These are phyloP conservation scores for Oreochromis mossambicus DNA, from an alignment of 2,797 vertebrate genomes.

Conservation along the genomic window DNA sequence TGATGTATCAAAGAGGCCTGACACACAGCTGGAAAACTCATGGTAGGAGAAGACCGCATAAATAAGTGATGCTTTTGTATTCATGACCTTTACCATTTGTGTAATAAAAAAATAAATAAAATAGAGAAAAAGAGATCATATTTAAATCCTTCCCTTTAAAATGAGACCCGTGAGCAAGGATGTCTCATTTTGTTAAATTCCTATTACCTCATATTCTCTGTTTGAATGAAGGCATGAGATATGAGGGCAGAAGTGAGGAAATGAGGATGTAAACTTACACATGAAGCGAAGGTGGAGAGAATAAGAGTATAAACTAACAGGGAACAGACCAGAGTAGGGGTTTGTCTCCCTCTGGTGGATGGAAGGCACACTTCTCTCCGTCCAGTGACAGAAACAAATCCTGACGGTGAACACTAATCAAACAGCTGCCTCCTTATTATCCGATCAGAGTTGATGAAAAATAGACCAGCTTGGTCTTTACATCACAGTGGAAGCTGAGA, in stretches of 20 bases:
- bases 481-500: background rate
- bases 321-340: background rate
- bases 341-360: conserved; percentile 52
- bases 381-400: background rate
- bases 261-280: background rate
- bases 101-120: background rate
- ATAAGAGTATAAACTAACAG: background rate
- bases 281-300: background rate
- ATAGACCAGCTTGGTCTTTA: background rate
- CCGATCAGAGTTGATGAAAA: background rate
- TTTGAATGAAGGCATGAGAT: background rate
- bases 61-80: background rate
- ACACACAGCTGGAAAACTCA: accelerated
- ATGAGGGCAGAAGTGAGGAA: background rate
- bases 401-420: background rate
- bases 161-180: background rate
- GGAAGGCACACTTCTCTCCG: background rate
- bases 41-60: background rate
- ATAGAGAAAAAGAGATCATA: no score
- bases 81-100: background rate
- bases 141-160: background rate
- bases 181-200: background rate
- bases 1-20: background rate
- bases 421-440: background rate
- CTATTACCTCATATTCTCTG: background rate